A percentile compares a stretch with the other conserved stretches of the same genome.
Evolutionary conservation across 2,113 vertebrate species (phyloP).

Genomic region (Ammodytes dubius): DNA sequence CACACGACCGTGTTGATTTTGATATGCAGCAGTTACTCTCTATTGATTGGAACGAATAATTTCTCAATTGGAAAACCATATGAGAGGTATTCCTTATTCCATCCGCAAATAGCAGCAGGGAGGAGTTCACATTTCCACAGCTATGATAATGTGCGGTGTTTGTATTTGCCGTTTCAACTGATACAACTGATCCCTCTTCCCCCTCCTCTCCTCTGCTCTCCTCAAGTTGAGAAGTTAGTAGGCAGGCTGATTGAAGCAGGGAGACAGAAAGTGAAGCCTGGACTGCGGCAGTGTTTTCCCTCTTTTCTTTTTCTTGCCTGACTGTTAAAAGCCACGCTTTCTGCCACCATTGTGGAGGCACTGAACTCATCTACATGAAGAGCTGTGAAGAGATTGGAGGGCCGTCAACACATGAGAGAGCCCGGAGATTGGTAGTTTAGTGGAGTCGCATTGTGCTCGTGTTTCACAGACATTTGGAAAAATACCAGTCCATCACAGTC

Average conservation of each 20-base stretch:
- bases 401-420: slow-evolving; percentile 43
- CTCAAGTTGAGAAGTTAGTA: slow-evolving; percentile 52
- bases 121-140: slow-evolving; percentile 61
- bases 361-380: slow-evolving; percentile 58
- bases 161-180: slow-evolving; percentile 64
- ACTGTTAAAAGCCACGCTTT: slow-evolving; percentile 24
- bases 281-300: slow-evolving; percentile 27
- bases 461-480: not conserved
- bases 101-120: slow-evolving; percentile 43
- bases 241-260: slow-evolving; percentile 24
- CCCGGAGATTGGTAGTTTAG: slow-evolving; percentile 44
- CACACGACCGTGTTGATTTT: slow-evolving; percentile 14
- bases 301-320: slow-evolving; percentile 11
- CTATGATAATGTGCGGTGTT: slow-evolving; percentile 70
- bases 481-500: slow-evolving; percentile 54
- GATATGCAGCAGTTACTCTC: slow-evolving; percentile 6
- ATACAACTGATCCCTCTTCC: slow-evolving; percentile 49
- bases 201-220: slow-evolving; percentile 11
- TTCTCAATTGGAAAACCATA: not conserved
- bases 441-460: too few species aligned
- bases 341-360: slow-evolving; percentile 37
- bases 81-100: slow-evolving; percentile 25
- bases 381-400: slow-evolving; percentile 33
- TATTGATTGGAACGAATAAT: slow-evolving; percentile 15
- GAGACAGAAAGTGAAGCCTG: slow-evolving; percentile 40